Conservation (phyloP, 2,797 vertebrate species). For the Sarcoramphus papa region DNA sequence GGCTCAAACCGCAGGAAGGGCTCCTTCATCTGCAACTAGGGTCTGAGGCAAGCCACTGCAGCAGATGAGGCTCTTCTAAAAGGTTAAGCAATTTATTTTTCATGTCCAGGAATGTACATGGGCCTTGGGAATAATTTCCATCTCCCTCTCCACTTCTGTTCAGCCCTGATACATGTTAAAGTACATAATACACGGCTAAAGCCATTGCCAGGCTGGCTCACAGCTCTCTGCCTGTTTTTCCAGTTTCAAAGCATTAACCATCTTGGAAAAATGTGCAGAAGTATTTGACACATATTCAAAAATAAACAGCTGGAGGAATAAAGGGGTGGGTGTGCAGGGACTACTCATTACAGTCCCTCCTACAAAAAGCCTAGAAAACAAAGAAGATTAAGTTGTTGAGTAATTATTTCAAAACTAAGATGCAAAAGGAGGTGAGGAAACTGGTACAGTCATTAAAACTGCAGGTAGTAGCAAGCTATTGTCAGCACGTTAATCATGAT, state of each 20-base stretch:
- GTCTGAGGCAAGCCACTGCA: not conserved
- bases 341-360: not conserved
- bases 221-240: not conserved
- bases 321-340: not conserved
- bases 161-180: not conserved
- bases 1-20: not conserved
- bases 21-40: not conserved
- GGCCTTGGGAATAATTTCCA: not conserved
- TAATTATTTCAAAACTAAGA: not conserved
- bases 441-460: not conserved
- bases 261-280: not conserved
- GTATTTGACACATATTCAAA: not conserved
- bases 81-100: conserved; percentile 11
- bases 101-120: not conserved
- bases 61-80: not conserved
- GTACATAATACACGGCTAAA: not conserved
- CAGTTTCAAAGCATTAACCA: not conserved
- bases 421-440: not conserved
- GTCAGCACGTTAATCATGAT: not conserved
- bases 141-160: not conserved
- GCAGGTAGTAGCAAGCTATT: not conserved
- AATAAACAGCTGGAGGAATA: not conserved
- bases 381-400: not conserved
- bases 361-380: not conserved
- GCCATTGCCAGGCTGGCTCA: not conserved